Base-by-base conservation (phyloP, 2,797 vertebrate species). In the Macrochelys suwanniensis region DNA sequence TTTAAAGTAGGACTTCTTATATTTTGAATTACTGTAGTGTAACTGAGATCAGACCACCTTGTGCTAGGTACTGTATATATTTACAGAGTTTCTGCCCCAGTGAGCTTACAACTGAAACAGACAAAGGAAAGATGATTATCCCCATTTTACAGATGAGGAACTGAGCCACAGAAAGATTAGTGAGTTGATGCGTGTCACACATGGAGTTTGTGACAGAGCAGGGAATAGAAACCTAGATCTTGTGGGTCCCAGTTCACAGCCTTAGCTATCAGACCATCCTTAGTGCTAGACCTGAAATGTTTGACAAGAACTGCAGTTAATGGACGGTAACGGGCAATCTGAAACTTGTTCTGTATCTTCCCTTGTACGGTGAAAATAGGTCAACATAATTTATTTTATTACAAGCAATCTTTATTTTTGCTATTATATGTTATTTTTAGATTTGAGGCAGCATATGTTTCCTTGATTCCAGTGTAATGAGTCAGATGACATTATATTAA, bases 171-270 rank as follows among this genome's bases (percentile, higher is more conserved):
- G 80, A 51, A 42, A 89, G 89, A 53, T 74, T 26, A 79, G 74
- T 49, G 21, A 42, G 7, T 31, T 28, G 13, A 28, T 11, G 45
- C 17, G 42, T 15, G 4, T 49, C 74, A 49, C 2, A 53, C 28
- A 65, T 89, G 33, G 54, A 71, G 86, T 84, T 65, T 17, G 85
- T 45, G 0, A 0, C 16, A 0, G 0, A 92, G 16, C 25, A 56
- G 82, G 49, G 10, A 61, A 21, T 28, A 88, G 11, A 51, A 82
- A 84, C 59, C 4, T 0, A 88, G 51, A 21, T 47, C 59, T 53
- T 50, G 84, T 21, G 16, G 28, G 26, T 77, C 42, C 25, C 74
- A 16, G 42, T 47, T 2, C 42, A 49, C 17, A 12, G 47, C 13
- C 28, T 76, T 26, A 85, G 49, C 42, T n/a, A 47, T 28, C 6